These are phyloP conservation scores for Drosophila birchii DNA, from an alignment of 2,888 invertebrate genomes.

Conservation along the genomic window DNA sequence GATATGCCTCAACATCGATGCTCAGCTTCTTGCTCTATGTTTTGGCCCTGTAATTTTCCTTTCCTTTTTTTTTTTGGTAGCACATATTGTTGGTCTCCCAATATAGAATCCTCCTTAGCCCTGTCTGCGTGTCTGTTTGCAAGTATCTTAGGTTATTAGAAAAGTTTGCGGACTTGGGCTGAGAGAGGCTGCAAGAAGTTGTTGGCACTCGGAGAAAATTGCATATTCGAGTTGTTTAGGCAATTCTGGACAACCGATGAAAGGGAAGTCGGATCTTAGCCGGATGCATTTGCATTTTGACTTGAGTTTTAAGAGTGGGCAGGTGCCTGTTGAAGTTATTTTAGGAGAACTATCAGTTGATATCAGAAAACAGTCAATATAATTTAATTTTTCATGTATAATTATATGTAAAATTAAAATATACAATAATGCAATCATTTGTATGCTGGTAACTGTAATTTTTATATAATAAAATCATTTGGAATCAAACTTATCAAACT, in stretches of 20 bases:
- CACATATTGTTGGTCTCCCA: conserved; percentile 25
- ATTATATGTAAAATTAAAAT: too few relatives aligned
- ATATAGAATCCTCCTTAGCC: not conserved
- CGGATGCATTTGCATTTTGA: not conserved
- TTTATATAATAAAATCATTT: not conserved
- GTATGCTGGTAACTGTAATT: not conserved
- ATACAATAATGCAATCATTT: not conserved
- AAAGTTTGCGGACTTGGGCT: conserved; percentile 50
- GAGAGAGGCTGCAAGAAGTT: conserved; percentile 27
- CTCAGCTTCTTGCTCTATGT: not conserved
- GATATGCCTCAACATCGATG: conserved; percentile 56
- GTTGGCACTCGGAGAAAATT: conserved; percentile 43
- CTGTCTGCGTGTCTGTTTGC: conserved; percentile 41
- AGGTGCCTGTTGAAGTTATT: not conserved
- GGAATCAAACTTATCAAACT: not conserved
- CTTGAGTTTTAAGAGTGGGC: not conserved
- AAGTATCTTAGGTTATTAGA: conserved; percentile 67
- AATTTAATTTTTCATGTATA: too few relatives aligned
- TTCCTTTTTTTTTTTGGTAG: conserved; percentile 37
- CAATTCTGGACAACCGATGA: conserved; percentile 35
- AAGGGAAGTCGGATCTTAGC: not conserved
- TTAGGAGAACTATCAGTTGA: not conserved
- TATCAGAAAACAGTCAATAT: too few relatives aligned
- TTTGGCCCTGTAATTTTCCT: conserved; percentile 10
- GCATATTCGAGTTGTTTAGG: conserved; percentile 43